These are phyloP conservation scores for Helicoverpa zea DNA, from an alignment of 1,140 invertebrate species.

Conservation along the genomic window DNA sequence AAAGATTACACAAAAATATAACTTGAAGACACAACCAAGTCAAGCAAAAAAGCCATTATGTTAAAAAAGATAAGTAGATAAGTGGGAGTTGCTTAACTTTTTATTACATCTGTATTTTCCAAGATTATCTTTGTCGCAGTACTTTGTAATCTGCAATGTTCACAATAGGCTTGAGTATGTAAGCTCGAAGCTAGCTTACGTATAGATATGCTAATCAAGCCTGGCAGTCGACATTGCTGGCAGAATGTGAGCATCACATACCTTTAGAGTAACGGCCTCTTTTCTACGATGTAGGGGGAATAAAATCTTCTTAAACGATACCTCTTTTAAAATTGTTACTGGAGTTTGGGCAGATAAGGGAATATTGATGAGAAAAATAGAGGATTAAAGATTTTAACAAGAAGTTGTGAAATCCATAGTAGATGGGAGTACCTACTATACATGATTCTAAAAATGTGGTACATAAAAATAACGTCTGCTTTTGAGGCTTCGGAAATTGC, in stretches of 20 bases:
- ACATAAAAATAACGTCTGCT: too few relatives aligned
- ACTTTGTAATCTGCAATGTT: background rate
- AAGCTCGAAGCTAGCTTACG: constrained; percentile 13
- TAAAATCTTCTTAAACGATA: constrained; percentile 9
- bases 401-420: too few relatives aligned
- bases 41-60: too few relatives aligned
- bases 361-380: background rate
- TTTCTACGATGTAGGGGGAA: background rate
- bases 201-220: constrained; percentile 37
- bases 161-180: background rate
- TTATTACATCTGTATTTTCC: too few relatives aligned
- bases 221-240: constrained; percentile 4
- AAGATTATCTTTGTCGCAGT: background rate
- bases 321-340: background rate
- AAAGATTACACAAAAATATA: too few relatives aligned
- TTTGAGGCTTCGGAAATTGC: too few relatives aligned
- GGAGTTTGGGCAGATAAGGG: background rate
- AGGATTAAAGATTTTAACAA: too few relatives aligned
- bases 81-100: too few relatives aligned
- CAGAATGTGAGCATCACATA: constrained; percentile 29
- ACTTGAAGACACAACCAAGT: too few relatives aligned
- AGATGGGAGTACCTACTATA: too few relatives aligned
- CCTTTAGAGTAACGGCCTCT: background rate
- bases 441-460: too few relatives aligned
- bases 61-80: too few relatives aligned